Base-by-base conservation (phyloP, 2,113 vertebrate species). In the Paratilapia polleni region DNA sequence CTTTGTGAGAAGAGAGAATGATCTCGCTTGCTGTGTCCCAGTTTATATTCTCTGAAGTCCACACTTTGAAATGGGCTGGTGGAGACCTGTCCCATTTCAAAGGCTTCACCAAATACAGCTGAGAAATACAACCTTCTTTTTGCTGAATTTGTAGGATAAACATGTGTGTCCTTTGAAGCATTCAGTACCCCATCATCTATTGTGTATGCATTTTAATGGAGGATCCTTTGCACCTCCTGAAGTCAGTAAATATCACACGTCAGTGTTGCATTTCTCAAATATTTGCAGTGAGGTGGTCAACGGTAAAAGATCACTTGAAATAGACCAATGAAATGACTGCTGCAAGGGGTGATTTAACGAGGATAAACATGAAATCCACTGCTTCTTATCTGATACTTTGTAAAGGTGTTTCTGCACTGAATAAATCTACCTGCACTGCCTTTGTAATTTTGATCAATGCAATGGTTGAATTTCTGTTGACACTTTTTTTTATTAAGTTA, bases 231-330 rank as follows among this genome's bases (percentile, higher is more conserved):
- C 1, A 52, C 68, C 19, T 73, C n/a, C 26, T 54, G n/a, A 73
- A 87, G 60, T 84, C 64, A 63, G 76, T 59, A 85, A 90, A 90
- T 57, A 77, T 85, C 56, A 85, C 59, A 3, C 3, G 14, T 36
- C 15, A 3, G 22, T 83, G 80, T 59, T 8, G n/a, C 43, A 47
- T 81, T 83, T 43, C 77, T 22, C 38, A 85, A 34, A 19, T 81
- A 78, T 66, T 89, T 83, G 47, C 41, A 73, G 41, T 60, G 6
- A 54, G 59, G 75, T 59, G 38, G 26, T 84, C 60, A 22, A 24
- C 34, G 24, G 74, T 81, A 86, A 88, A 86, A 26, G 64, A 60
- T 68, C 75, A 80, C 83, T 64, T 88, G 54, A 86, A 77, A 38
- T 78, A 78, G 52, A 82, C 4, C 76, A 73, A 38, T 77, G 7